Evolutionary conservation across 1,140 invertebrate species (phyloP).

Genomic region (Pachypsylla venusta): DNA sequence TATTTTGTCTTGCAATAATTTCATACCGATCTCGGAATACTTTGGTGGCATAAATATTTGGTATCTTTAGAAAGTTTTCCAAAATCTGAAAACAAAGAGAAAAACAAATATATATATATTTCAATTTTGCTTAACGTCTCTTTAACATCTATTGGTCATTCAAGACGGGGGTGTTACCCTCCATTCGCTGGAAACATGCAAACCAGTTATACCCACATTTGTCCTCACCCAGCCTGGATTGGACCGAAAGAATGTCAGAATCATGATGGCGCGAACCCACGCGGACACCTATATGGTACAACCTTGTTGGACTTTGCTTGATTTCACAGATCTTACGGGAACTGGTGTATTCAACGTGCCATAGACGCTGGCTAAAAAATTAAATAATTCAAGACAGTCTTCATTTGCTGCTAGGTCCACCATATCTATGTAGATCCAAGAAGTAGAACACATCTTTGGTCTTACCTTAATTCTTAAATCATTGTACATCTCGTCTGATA

Average conservation of each 20-base stretch:
- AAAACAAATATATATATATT: slow-evolving; percentile 12
- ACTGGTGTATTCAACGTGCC: no score
- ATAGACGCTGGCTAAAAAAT: no score
- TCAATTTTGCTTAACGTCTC: no score
- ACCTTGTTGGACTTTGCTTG: no score
- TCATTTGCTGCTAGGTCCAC: slow-evolving; percentile 36
- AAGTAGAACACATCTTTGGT: slow-evolving; percentile 34
- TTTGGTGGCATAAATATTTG: slow-evolving; percentile 48
- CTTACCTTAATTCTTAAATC: slow-evolving; percentile 39
- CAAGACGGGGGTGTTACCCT: no score
- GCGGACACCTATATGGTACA: no score
- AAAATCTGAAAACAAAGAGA: slow-evolving; percentile 35
- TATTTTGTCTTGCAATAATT: slow-evolving; percentile 41
- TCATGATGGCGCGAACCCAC: neutral
- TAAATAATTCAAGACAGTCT: slow-evolving; percentile 20
- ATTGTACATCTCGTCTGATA: slow-evolving; percentile 38
- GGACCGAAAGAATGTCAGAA: slow-evolving; percentile 12
- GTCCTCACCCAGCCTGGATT: no score
- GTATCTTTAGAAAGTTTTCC: slow-evolving; percentile 44
- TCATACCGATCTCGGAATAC: slow-evolving; percentile 42
- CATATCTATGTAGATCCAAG: slow-evolving; percentile 45
- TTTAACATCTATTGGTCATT: no score
- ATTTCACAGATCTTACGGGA: no score
- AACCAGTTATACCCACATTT: no score
- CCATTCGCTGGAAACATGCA: no score